Conservation (phyloP, 2,888 invertebrate genomes). For the Orthosia cruda region DNA sequence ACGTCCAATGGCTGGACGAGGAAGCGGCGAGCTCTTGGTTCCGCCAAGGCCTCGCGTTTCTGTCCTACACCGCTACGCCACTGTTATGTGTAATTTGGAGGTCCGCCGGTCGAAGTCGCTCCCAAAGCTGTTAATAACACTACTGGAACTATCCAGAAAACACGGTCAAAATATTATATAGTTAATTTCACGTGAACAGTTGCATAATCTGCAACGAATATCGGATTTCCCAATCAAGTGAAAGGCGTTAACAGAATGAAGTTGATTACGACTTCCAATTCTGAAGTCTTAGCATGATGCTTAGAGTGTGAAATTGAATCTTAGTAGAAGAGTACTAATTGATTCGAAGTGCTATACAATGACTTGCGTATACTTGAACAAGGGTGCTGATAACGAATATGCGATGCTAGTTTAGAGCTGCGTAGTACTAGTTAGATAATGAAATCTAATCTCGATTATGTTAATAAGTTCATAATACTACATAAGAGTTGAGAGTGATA, state of each 20-base stretch:
- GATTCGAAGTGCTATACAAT: conserved; percentile 47
- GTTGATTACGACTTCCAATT: conserved; percentile 55
- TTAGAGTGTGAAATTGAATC: conserved; percentile 55
- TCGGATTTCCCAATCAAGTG: conserved; percentile 62
- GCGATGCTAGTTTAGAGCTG: conserved; percentile 25
- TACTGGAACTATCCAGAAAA: conserved; percentile 65
- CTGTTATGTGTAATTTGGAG: conserved; percentile 92
- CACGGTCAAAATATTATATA: conserved; percentile 49
- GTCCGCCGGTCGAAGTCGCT: conserved; percentile 87
- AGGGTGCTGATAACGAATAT: conserved; percentile 43
- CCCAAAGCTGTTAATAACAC: conserved; percentile 80
- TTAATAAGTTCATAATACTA: conserved; percentile 54
- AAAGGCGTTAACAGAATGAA: conserved; percentile 60
- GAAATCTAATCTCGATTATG: conserved; percentile 59
- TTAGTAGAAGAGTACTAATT: conserved; percentile 47
- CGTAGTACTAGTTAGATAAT: conserved; percentile 43
- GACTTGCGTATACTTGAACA: conserved; percentile 49
- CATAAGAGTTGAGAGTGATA: conserved; percentile 55
- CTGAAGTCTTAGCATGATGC: conserved; percentile 48
- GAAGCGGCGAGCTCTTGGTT: conserved; percentile 76
- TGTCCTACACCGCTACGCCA: conserved; percentile 85
- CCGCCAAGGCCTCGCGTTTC: conserved; percentile 83
- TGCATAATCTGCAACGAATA: conserved; percentile 57
- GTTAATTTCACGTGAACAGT: conserved; percentile 47
- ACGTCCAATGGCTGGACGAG: conserved; percentile 80